phyloP scores from a whole-genome alignment of 2,888 invertebrate genomes.

The Sarcophaga rosellei region DNA sequence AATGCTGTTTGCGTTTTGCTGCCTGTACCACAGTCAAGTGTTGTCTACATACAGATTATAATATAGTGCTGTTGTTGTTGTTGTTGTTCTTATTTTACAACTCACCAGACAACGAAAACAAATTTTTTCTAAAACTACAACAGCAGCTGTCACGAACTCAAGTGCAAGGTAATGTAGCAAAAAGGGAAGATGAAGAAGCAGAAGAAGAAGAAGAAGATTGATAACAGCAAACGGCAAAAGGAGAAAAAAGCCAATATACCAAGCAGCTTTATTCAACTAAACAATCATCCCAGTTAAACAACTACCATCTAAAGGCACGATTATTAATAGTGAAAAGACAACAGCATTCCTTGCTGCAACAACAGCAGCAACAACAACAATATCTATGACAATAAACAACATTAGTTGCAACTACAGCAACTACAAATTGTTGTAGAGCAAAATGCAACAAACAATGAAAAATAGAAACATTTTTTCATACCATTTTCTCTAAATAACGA shows the following conservation, averaged over 20 bases:
- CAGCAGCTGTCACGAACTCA: constrained; percentile 61
- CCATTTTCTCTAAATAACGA: neutral
- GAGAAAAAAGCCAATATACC: neutral
- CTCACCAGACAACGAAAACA: constrained; percentile 41
- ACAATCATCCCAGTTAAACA: constrained; percentile 5
- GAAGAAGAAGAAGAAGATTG: neutral
- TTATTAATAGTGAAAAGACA: constrained; percentile 20
- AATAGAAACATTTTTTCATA: neutral
- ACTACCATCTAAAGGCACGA: constrained; percentile 14
- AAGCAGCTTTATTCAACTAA: neutral
- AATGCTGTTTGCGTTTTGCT: constrained; percentile 10
- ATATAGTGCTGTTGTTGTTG: neutral
- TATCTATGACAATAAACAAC: constrained; percentile 1
- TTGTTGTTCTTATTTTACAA: constrained; percentile 15
- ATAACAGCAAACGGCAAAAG: neutral
- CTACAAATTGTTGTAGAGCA: neutral
- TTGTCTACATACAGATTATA: neutral
- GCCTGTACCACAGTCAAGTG: neutral
- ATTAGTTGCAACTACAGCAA: constrained; percentile 9
- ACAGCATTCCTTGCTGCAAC: constrained; percentile 39
- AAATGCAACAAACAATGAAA: neutral
- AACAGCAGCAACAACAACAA: constrained; percentile 10
- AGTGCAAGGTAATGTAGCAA: constrained; percentile 20
- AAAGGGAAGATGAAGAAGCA: neutral
- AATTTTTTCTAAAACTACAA: neutral